Conservation (phyloP, 2,888 invertebrate species). For the Sepiola atlantica region DNA sequence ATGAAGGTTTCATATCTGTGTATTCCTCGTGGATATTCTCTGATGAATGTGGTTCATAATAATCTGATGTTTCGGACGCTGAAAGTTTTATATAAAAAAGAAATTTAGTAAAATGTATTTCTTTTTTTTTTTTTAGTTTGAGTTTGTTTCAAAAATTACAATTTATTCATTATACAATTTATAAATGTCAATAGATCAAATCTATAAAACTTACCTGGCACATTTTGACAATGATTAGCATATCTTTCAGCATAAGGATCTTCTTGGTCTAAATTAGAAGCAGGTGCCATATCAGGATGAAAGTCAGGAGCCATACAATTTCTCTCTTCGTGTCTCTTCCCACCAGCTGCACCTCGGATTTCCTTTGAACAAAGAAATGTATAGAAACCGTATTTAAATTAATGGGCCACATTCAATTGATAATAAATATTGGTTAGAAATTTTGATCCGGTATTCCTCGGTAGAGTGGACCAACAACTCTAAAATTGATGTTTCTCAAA, state of each 20-base stretch:
- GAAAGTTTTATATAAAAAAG: not conserved
- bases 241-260: not conserved
- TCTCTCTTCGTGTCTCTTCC: not conserved
- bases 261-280: not conserved
- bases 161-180: too few species aligned
- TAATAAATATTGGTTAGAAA: not conserved
- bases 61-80: not conserved
- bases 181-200: too few species aligned
- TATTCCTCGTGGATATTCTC: not conserved
- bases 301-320: not conserved
- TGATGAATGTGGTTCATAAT: not conserved
- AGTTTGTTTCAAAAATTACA: too few species aligned
- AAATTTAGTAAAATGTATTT: not conserved
- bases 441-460: too few species aligned
- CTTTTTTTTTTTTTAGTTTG: too few species aligned
- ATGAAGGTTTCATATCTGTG: not conserved
- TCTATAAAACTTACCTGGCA: not conserved
- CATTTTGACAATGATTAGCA: constrained; percentile 20
- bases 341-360: not conserved
- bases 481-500: too few species aligned
- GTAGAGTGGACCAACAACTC: too few species aligned
- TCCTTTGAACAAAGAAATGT: not conserved
- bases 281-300: not conserved
- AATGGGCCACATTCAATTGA: not conserved
- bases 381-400: not conserved